A percentile compares a stretch with the other conserved stretches of the same genome.
phyloP scores from a whole-genome alignment of 2,888 invertebrate species.

The Dryobota labecula region DNA sequence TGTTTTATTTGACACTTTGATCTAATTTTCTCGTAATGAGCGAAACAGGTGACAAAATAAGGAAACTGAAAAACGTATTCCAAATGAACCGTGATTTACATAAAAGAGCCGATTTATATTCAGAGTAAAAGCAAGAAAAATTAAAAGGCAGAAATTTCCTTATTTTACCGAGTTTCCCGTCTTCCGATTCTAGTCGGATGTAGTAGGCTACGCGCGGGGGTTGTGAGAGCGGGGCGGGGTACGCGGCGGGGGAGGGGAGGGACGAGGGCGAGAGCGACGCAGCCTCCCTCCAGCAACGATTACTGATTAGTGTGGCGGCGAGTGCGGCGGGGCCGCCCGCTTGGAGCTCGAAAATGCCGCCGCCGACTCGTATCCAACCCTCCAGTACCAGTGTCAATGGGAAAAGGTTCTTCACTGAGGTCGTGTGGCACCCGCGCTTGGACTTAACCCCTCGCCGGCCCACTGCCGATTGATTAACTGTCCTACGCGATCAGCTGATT shows the following conservation, averaged over 20 bases:
- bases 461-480: conserved; percentile 62
- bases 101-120: conserved; percentile 46
- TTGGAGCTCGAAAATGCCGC: conserved; percentile 80
- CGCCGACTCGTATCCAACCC: conserved; percentile 71
- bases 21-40: conserved; percentile 5
- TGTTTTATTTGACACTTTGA: neutral
- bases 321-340: conserved; percentile 86
- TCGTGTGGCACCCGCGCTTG: conserved; percentile 55
- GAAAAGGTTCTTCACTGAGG: conserved; percentile 53
- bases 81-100: conserved; percentile 49
- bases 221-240: conserved; percentile 62
- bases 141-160: conserved; percentile 58
- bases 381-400: conserved; percentile 67
- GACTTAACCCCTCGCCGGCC: conserved; percentile 43
- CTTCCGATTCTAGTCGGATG: conserved; percentile 72
- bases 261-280: conserved; percentile 81
- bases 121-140: conserved; percentile 43
- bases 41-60: conserved; percentile 31
- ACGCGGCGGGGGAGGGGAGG: conserved; percentile 66
- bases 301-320: conserved; percentile 91
- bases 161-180: conserved; percentile 72
- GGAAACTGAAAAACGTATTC: conserved; percentile 48
- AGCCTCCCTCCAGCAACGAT: conserved; percentile 91
- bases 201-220: conserved; percentile 82
- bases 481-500: conserved; percentile 82